Evolutionary conservation across 2,797 vertebrate genomes (phyloP).

Genomic region (Pogoniulus pusillus): DNA sequence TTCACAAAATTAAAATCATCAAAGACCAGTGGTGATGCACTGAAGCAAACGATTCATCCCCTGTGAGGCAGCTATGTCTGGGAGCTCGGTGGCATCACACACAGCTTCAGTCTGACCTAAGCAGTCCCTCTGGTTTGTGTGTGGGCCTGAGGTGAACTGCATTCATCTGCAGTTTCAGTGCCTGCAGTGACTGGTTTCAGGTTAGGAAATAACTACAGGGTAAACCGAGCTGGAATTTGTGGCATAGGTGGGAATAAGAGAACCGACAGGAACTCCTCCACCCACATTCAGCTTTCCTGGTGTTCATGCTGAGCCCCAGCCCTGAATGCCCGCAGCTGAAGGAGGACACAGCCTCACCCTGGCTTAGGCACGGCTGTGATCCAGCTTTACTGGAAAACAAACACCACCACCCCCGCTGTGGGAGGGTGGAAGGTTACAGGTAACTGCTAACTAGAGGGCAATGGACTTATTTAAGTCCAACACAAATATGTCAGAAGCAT

Average conservation of each 20-base stretch:
- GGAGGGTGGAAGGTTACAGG: background rate
- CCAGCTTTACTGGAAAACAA: background rate
- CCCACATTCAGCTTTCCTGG: background rate
- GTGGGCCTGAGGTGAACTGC: background rate
- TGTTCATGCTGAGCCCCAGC: accelerated
- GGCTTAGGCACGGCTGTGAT: background rate
- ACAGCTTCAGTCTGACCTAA: background rate
- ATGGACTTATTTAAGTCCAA: background rate
- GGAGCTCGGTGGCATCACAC: background rate
- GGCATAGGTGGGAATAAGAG: background rate
- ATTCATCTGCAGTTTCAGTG: background rate
- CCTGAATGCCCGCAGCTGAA: background rate
- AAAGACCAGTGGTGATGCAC: background rate
- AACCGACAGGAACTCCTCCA: background rate
- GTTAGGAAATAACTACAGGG: background rate
- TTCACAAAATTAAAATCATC: background rate
- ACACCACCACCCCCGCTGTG: background rate
- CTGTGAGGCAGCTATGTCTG: accelerated
- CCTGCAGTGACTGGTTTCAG: background rate
- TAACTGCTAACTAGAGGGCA: background rate
- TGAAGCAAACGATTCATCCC: too few relatives aligned
- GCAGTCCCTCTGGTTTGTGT: background rate
- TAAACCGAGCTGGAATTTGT: background rate
- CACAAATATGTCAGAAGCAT: constrained; percentile 5
- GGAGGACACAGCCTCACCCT: background rate